Conservation (phyloP, 2,797 vertebrate genomes). For the Toxotes lorentzi region DNA sequence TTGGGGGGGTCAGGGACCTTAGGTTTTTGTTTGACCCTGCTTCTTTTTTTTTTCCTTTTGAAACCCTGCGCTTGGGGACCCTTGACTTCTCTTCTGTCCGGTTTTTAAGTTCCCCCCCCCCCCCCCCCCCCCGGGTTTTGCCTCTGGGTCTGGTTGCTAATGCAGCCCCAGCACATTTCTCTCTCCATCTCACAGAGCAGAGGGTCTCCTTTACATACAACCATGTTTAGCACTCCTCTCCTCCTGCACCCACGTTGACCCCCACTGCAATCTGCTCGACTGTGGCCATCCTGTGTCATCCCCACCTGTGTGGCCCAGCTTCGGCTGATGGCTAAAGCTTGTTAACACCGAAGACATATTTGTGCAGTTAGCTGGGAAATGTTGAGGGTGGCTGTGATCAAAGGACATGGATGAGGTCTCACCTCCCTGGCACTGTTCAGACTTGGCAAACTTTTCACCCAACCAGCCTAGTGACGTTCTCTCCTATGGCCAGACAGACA, state of each 20-base stretch:
- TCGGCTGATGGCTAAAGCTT: slow-evolving; percentile 74
- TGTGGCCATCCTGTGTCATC: slow-evolving; percentile 39
- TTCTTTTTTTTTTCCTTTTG: no score
- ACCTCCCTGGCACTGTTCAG: slow-evolving; percentile 18
- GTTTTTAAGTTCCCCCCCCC: no score
- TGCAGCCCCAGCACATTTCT: slow-evolving; percentile 59
- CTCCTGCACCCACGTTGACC: slow-evolving; percentile 52
- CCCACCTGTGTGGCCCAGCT: slow-evolving; percentile 45
- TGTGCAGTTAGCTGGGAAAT: slow-evolving; percentile 68
- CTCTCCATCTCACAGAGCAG: slow-evolving; percentile 40
- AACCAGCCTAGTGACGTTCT: slow-evolving; percentile 44
- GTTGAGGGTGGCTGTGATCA: slow-evolving; percentile 47
- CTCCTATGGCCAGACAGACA: slow-evolving; percentile 38
- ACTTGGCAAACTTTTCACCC: slow-evolving; percentile 59
- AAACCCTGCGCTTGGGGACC: no score
- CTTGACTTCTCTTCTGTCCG: no score
- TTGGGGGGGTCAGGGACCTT: no score
- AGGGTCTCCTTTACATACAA: slow-evolving; percentile 64
- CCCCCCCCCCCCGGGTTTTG: slow-evolving; percentile 22
- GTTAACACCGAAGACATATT: slow-evolving; percentile 81
- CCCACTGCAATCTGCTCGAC: slow-evolving; percentile 43
- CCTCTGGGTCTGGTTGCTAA: slow-evolving; percentile 64
- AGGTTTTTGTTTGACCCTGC: no score
- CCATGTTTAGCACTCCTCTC: slow-evolving; percentile 55
- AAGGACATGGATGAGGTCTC: slow-evolving; percentile 42